phyloP scores from a whole-genome alignment of 1,140 invertebrate species.

The Pseudomyrmex concolor region DNA sequence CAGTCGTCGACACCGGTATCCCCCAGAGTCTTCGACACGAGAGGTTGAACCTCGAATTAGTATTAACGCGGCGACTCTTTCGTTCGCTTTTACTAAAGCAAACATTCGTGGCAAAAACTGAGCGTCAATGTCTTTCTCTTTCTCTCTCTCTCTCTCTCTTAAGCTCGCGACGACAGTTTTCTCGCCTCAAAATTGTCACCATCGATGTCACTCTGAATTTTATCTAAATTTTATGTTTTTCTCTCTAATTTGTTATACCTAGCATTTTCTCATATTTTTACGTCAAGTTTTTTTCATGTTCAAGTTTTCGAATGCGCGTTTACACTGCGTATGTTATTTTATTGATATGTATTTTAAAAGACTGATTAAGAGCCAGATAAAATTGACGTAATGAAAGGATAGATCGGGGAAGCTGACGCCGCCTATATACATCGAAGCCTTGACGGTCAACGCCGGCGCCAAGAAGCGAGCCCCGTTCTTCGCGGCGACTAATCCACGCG shows the following conservation, averaged over 20 bases:
- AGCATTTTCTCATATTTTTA: background rate
- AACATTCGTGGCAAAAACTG: slow-evolving; percentile 36
- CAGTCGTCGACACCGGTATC: slow-evolving; percentile 48
- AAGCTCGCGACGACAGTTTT: slow-evolving; percentile 34
- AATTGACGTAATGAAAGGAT: too few relatives aligned
- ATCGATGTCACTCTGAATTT: too few relatives aligned
- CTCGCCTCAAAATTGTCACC: slow-evolving; percentile 26
- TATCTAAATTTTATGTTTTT: too few relatives aligned
- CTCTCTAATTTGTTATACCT: too few relatives aligned
- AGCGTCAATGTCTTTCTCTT: slow-evolving; percentile 11
- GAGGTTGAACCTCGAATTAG: slow-evolving; percentile 37
- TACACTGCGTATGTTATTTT: too few relatives aligned
- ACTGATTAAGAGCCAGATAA: too few relatives aligned
- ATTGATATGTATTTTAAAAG: too few relatives aligned
- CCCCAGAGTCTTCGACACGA: slow-evolving; percentile 9
- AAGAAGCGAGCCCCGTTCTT: slow-evolving; percentile 31
- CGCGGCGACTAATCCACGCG: slow-evolving; percentile 43
- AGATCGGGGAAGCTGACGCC: background rate
- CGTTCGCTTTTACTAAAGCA: slow-evolving; percentile 60
- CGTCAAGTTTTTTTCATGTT: background rate
- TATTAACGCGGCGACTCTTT: slow-evolving; percentile 51
- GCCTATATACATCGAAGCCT: background rate
- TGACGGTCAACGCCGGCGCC: slow-evolving; percentile 4
- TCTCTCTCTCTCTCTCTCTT: too few relatives aligned
- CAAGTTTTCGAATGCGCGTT: too few relatives aligned